Percentiles rank a stretch among this genome's conserved stretches.
phyloP scores from a whole-genome alignment of 2,888 invertebrate species.

The Oscheius onirici region DNA sequence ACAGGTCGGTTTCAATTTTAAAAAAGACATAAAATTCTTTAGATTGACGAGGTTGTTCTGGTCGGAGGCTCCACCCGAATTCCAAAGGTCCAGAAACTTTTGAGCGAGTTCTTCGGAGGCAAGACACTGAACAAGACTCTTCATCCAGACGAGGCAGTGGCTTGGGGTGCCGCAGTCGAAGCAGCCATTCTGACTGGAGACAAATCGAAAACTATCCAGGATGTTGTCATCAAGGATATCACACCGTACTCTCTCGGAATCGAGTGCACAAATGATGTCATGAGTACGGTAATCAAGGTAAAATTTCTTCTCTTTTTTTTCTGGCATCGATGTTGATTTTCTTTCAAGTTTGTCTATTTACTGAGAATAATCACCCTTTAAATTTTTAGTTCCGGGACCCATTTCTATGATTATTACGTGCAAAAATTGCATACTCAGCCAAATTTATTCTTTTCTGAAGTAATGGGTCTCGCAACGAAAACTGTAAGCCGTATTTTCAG shows the following conservation, averaged over 20 bases:
- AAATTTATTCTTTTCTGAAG: no score
- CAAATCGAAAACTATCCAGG: slow-evolving; percentile 77
- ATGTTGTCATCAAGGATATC: slow-evolving; percentile 89
- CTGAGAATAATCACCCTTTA: no score
- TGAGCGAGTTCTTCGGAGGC: slow-evolving; percentile 87
- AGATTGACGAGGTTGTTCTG: slow-evolving; percentile 80
- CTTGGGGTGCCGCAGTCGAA: slow-evolving; percentile 82
- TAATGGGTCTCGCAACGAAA: no score
- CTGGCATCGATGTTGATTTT: no score
- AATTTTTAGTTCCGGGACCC: no score
- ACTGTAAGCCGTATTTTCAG: no score
- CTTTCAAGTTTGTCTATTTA: no score
- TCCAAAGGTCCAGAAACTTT: slow-evolving; percentile 95
- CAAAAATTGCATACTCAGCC: no score
- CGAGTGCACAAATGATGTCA: slow-evolving; percentile 89
- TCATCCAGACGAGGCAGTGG: slow-evolving; percentile 97
- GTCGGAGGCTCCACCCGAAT: slow-evolving; percentile 92
- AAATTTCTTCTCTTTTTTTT: no score
- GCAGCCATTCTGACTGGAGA: slow-evolving; percentile 79
- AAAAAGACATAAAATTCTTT: slow-evolving; percentile 1
- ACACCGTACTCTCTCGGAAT: slow-evolving; percentile 90
- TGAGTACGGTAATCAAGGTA: slow-evolving; percentile 89
- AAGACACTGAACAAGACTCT: slow-evolving; percentile 94
- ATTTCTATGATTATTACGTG: no score
- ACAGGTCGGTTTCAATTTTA: neutral